Base-by-base conservation (phyloP, 2,797 vertebrate species). In the Anisognathus igniventris region DNA sequence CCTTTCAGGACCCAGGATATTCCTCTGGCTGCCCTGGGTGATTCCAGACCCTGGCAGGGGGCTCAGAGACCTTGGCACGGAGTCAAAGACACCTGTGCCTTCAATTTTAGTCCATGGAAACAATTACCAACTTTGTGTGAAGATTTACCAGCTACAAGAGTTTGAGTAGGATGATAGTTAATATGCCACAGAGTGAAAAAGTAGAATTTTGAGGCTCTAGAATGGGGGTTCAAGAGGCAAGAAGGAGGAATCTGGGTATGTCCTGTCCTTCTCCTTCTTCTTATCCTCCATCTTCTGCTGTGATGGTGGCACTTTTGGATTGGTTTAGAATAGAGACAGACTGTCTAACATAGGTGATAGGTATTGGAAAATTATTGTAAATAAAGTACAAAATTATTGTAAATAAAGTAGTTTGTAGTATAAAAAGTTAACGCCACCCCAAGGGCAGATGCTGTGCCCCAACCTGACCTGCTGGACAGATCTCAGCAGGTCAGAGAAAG, bases 371-470 rank as follows among this genome's bases (percentile, higher is more conserved):
- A 54, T 54, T 14, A 54, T 22, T 54, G 53, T 53, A 53, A 53
- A n/a, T n/a, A n/a, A 53, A 53, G 19, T 50, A 53, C 51, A 53
- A 53, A n/a, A 53, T 53, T 22, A 53, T 31, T 53, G 51, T 53
- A 53, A 53, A 31, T 31, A 31, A 53, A 4, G 19, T 54, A 22
- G 53, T n/a, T 54, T 4, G 0, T 54, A 54, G 53, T 14, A n/a
- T n/a, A 54, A 54, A n/a, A 54, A 54, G 13, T 5, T n/a, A 54
- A 9, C 31, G 10, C 20, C 31, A 54, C 20, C 13, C 31, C 31
- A 14, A 54, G 20, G 20, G 53, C 53, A n/a, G 53, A 0, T 2
- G 2, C 10, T 48, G 47, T 27, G 9, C 47, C 28, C 1, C 8
- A 54, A 54, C 4, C 31, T 1, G 2, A n/a, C 31, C 53, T 54